Base-by-base conservation (phyloP, 2,113 vertebrate species). In the Myiopsitta monachus region DNA sequence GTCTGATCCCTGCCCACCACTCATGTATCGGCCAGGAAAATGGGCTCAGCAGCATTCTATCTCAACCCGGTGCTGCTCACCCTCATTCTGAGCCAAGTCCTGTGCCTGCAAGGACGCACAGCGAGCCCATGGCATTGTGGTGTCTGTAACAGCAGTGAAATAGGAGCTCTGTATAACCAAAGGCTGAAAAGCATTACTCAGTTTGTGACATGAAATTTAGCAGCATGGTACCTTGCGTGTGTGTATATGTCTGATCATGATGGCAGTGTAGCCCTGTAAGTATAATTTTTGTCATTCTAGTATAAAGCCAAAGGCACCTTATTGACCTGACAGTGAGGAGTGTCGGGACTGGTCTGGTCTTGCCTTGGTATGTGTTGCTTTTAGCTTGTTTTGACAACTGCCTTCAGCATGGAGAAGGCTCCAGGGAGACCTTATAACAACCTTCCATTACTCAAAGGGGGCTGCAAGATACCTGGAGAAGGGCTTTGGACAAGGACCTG, bases 41-140 rank as follows among this genome's bases (percentile, higher is more conserved):
- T 0, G 24, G 18, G 70, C 75, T 75, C 46, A 39, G 31, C 27
- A 43, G 38, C 63, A 72, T 11, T 41, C 26, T 59, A n/a, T 43
- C 9, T 64, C 2, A 0, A 3, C 19, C 15, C 44, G 47, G 43
- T 28, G 41, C 55, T 74, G 22, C 9, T 73, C 57, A 27, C 18
- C 46, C 16, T 23, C 5, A 0, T 30, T 57, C 74, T 33, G 7
- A 59, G 39, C 43, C 74, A 64, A 52, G 26, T 7, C 23, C 61
- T n/a, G 14, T 43, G 63, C 28, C 63, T 76, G 36, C 23, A 47
- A 14, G 43, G n/a, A 36, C 44, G 30, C 0, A 1, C 64, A 30
- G 39, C 31, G 26, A n/a, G 11, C n/a, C 28, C 36, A 8, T 0
- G 2, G 38, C 15, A 10, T 24, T 0, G 0, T 18, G 30, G 43